Evolutionary conservation across 2,797 vertebrate species (phyloP), one percentile per base, ranked within the genome.

Genomic region (Aplochiton taeniatus): DNA sequence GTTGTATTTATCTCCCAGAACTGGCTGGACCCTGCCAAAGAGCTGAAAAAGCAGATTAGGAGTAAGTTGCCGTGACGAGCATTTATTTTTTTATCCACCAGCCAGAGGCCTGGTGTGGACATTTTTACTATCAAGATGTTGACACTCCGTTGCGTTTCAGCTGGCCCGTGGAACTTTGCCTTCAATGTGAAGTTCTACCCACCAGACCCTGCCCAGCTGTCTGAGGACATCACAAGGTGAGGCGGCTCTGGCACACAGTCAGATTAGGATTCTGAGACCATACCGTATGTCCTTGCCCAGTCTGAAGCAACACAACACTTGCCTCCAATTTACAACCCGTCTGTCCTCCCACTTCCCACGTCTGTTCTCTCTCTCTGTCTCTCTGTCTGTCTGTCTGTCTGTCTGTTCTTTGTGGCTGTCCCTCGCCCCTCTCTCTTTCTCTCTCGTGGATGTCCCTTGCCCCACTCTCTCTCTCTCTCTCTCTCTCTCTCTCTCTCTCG

Each of bases 181-280:
- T 99, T 99, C 88, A 98, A 95, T 73, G 97, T 98, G 65, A 99
- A 99, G 89, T 99, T 98, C 91, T 98, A 99, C 82, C 96, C 98
- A 68, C 97, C 96, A 58, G 97, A 99, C 74, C 97, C 96, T 14
- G 84, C 96, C 52, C 97, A 98, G 85, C 92, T 98, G 53, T 94
- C 92, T 19, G 97, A 99, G 89, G 97, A 99, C 70, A 98, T 99
- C 80, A 99, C 96, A 88, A 95, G 97, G 97, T 98, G 85, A 76
- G 47, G 43, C 46, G 8, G 8, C 41, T 11, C 11, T 54, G 42
- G 6, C 7, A 4, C 11, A 49, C 5, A 14, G 10, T 49, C 9
- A 16, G 41, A 18, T 11, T n/a, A 52, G 12, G 3, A 17, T 10
- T 19, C 5, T 9, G 16, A 54, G 52, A 54, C 16, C 10, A n/a